Evolutionary conservation across 2,113 vertebrate species (phyloP).

Genomic region (Notothenia coriiceps): DNA sequence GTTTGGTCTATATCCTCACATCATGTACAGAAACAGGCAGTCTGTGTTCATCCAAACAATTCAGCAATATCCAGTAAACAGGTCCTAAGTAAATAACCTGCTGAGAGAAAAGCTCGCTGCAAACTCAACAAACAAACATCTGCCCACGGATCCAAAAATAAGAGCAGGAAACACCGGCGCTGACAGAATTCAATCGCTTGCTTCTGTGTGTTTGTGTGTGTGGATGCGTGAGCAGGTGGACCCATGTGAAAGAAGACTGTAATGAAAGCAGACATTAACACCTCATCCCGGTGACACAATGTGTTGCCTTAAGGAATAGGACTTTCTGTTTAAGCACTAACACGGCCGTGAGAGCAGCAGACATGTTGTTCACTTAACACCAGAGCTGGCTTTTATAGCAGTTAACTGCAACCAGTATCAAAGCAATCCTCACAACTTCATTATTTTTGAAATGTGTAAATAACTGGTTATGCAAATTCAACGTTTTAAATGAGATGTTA

Average conservation of each 20-base stretch:
- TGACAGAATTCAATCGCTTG: conserved; percentile 21
- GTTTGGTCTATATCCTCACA: conserved; percentile 20
- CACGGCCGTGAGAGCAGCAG: not conserved
- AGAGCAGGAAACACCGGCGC: conserved; percentile 14
- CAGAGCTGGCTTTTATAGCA: not conserved
- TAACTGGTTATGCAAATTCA: no score
- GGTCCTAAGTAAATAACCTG: conserved; percentile 14
- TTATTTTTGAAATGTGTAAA: no score
- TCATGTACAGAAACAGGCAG: not conserved
- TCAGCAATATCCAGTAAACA: conserved; percentile 16
- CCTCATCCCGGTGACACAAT: conserved; percentile 32
- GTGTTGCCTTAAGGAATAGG: conserved; percentile 1
- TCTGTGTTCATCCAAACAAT: not conserved
- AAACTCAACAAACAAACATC: conserved; percentile 34
- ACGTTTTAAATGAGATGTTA: no score
- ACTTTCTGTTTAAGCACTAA: conserved; percentile 21
- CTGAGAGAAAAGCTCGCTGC: not conserved
- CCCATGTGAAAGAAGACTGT: conserved; percentile 24
- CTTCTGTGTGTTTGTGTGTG: not conserved
- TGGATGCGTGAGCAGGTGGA: conserved; percentile 41
- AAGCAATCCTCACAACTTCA: not conserved
- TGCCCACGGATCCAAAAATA: conserved; percentile 37
- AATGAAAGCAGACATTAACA: conserved; percentile 44
- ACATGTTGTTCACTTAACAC: conserved; percentile 19
- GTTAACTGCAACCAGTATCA: not conserved